Base-by-base conservation (phyloP, 2,888 invertebrate species). In the Catonia carolina region DNA sequence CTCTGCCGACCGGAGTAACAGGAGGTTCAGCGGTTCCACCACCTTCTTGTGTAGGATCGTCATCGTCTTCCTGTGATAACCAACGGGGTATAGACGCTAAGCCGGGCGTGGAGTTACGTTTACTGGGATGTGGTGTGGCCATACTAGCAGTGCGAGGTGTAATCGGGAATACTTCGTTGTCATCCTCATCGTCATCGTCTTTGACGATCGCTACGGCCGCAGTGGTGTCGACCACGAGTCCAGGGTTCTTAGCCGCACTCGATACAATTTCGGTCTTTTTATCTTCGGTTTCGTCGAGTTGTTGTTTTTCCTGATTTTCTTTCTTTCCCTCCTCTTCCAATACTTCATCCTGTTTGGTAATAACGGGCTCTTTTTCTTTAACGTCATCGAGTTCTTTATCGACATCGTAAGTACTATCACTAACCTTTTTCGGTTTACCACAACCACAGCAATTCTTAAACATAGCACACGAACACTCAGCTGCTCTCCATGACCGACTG, bases 1-100 rank as follows among this genome's bases (percentile, higher is more conserved):
- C 88, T 58, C 84, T 53, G 54, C 86, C 87, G 45, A 88, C 83
- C 14, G 86, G 88, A 57, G 86, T 87, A 55, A 84, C 86, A 47
- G 86, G 86, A 63, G 83, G 82, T 62, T 83, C 82, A 61, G 74
- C 75, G 61, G 79, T 77, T n/a, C 79, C 79, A 53, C 79, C 79
- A 39, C 70, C 66, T 62, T 70, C 73, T 48, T 77, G 70, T 68
- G 70, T 41, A 39, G 49, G 18, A 12, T 41, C 45, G 17, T 56
- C 58, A 18, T 54, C 57, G 47, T 58, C 58, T 12, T 60, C 58
- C 41, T 55, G 53, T 3, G 55, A 53, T 17, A 53, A 49, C 56
- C 56, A 56, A 50, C 50, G 35, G 35, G 56, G 54, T 18, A 42
- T 42, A 7, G 50, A 45, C 20, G 39, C 17, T 15, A 45, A 37